Base-by-base conservation (phyloP, 1,140 invertebrate species). In the Tribolium madens region DNA sequence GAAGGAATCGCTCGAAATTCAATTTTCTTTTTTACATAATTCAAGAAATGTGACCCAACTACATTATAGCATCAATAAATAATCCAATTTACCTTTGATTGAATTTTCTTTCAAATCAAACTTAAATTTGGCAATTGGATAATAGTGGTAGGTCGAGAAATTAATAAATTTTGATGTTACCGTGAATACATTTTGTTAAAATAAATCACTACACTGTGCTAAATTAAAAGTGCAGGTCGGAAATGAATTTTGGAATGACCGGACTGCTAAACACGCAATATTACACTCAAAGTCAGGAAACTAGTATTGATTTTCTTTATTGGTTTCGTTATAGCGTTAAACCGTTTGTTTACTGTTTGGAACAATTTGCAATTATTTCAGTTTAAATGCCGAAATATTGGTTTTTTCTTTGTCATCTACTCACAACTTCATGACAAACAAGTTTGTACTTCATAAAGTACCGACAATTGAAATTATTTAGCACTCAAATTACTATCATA, bases 241-340 rank as follows among this genome's bases (percentile, higher is more conserved):
- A 72, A 72, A 72, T 72, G 70, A 72, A 72, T 72, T 72, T 72
- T 48, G 70, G 47, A 72, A 72, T 72, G 70, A 15, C 47, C 18
- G 42, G 18, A 72, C 50, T 72, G 50, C 46, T 64, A 72, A 72
- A 52, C 70, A 72, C 70, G 70, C 70, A 72, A 72, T 72, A 72
- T 72, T 72, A 72, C 70, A 72, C 50, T 72, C 70, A 72, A 72
- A 72, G 70, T 52, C 70, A 50, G 70, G 70, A 72, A 72, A 72
- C 70, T 72, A 72, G 70, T 72, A 72, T 72, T 72, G 70, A 72
- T 72, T 72, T 72, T 52, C 50, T 72, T 72, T 72, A 72, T 72
- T 72, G 70, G 70, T 72, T 72, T 72, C 70, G 46, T 50, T 72
- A 72, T 72, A 26, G 70, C 42, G 70, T 52, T 72, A 72, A 72